Evolutionary conservation across 2,888 invertebrate genomes (phyloP).

Genomic region (Muscina levida): DNA sequence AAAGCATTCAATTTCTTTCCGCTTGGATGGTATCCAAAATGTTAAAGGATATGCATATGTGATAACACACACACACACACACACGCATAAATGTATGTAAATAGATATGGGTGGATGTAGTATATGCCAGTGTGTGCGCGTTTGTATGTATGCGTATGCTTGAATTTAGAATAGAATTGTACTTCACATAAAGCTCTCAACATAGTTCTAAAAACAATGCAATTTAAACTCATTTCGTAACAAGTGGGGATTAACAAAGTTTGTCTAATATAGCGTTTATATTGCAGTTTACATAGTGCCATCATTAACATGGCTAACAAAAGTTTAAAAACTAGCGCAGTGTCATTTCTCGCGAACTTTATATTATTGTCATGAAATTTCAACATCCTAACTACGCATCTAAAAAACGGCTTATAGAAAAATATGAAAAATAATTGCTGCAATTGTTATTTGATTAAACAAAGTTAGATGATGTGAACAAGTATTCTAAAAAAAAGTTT

Average conservation of each 20-base stretch:
- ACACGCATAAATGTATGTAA: too few species aligned
- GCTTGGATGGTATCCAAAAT: slow-evolving; percentile 31
- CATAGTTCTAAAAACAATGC: slow-evolving; percentile 50
- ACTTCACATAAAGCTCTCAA: slow-evolving; percentile 47
- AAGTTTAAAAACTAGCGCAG: not conserved
- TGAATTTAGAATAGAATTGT: slow-evolving; percentile 5
- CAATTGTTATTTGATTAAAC: too few species aligned
- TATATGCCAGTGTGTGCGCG: not conserved
- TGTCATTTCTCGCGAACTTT: not conserved
- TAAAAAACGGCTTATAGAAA: too few species aligned
- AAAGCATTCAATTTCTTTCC: slow-evolving; percentile 9
- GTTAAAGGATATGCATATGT: slow-evolving; percentile 14
- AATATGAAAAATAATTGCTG: too few species aligned
- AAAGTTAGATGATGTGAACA: too few species aligned
- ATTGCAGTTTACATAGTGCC: not conserved
- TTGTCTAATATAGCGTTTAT: slow-evolving; percentile 23
- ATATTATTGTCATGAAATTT: too few species aligned
- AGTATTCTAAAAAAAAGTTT: too few species aligned
- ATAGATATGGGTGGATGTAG: too few species aligned
- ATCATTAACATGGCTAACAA: not conserved
- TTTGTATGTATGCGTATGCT: slow-evolving; percentile 15
- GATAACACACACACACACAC: too few species aligned
- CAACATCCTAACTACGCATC: too few species aligned
- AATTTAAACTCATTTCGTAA: slow-evolving; percentile 22
- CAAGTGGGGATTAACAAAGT: slow-evolving; percentile 44